Evolutionary conservation across 2,113 vertebrate genomes (phyloP).

Genomic region (Labeo catla): DNA sequence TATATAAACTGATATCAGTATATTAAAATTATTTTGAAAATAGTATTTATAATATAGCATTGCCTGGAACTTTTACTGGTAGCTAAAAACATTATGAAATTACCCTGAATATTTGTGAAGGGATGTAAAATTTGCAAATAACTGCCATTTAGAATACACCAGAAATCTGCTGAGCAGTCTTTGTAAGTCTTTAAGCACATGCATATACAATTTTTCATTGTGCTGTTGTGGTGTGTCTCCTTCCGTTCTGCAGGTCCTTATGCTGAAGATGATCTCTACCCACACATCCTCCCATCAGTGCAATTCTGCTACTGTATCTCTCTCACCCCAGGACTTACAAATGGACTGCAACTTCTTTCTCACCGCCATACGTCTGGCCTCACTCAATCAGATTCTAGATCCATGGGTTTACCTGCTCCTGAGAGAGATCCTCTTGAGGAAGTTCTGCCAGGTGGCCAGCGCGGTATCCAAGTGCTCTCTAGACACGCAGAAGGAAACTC

Average conservation of each 20-base stretch:
- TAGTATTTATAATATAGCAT: not conserved
- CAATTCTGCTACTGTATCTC: conserved; percentile 41
- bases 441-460: conserved; percentile 87
- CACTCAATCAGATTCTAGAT: conserved; percentile 96
- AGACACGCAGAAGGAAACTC: conserved; percentile 75
- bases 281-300: conserved; percentile 82
- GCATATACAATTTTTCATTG: no score
- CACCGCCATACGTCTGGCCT: conserved; percentile 90
- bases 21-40: not conserved
- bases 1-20: not conserved
- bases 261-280: conserved; percentile 87
- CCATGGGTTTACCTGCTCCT: conserved; percentile 97
- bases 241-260: conserved; percentile 79
- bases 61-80: not conserved
- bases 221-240: not conserved
- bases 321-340: conserved; percentile 58
- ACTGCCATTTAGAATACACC: not conserved
- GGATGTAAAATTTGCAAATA: not conserved
- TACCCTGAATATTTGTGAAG: not conserved
- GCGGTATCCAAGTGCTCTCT: conserved; percentile 86
- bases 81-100: not conserved
- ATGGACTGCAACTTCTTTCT: conserved; percentile 86
- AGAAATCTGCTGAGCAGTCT: not conserved
- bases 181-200: not conserved
- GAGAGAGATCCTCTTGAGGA: conserved; percentile 88